Evolutionary conservation across 2,113 vertebrate species (phyloP).

Genomic region (Oncorhynchus clarkii): DNA sequence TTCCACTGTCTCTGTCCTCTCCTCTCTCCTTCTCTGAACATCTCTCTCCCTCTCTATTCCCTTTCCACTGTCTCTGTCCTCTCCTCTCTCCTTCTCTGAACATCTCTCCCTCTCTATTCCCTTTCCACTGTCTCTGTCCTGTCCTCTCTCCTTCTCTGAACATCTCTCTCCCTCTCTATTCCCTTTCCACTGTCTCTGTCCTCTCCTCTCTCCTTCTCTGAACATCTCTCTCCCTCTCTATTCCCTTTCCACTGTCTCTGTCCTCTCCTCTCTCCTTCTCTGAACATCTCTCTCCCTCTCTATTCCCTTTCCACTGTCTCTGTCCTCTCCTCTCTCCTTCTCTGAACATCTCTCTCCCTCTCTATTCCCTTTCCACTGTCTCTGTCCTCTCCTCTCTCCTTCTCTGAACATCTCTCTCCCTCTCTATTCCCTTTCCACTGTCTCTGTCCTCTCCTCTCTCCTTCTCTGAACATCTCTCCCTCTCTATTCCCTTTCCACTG

Average conservation of each 20-base stretch:
- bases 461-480: conserved; percentile 25
- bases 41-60: neutral
- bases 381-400: conserved; percentile 24
- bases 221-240: neutral
- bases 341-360: neutral
- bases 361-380: neutral
- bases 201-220: conserved; percentile 32
- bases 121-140: neutral
- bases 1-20: neutral
- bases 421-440: neutral
- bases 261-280: conserved; percentile 33
- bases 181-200: neutral
- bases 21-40: conserved; percentile 40
- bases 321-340: conserved; percentile 32
- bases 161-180: neutral
- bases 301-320: neutral
- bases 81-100: conserved; percentile 32
- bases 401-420: conserved; percentile 11
- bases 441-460: conserved; percentile 10
- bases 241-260: neutral
- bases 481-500: neutral
- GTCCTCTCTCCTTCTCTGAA: conserved; percentile 31
- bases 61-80: neutral
- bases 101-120: neutral
- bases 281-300: neutral